Conservation (phyloP, 2,888 invertebrate species). For the Lepidocyrtinus sp. region DNA sequence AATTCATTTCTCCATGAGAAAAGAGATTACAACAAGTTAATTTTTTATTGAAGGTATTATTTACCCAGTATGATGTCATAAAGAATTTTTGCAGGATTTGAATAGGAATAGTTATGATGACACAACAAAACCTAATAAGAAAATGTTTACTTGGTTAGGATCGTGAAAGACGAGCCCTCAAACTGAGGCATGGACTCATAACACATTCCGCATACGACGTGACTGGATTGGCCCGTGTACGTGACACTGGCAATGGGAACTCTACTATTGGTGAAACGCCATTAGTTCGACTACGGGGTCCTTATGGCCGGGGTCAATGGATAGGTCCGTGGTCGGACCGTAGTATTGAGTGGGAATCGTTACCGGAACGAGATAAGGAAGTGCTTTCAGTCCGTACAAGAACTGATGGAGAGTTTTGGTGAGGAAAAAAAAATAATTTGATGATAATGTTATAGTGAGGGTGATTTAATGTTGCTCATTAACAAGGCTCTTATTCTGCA, state of each 20-base stretch:
- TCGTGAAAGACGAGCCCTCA: constrained; percentile 76
- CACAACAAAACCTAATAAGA: constrained; percentile 21
- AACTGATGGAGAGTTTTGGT: constrained; percentile 83
- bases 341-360: constrained; percentile 80
- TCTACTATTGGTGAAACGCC: constrained; percentile 76
- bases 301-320: constrained; percentile 81
- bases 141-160: constrained; percentile 72
- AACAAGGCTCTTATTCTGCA: constrained; percentile 8
- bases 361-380: constrained; percentile 78
- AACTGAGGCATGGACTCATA: constrained; percentile 78
- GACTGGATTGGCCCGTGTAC: constrained; percentile 79
- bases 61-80: constrained; percentile 13
- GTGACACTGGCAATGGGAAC: constrained; percentile 72
- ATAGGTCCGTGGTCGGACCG: constrained; percentile 82
- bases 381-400: constrained; percentile 77
- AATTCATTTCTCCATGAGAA: background rate
- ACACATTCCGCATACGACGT: constrained; percentile 80
- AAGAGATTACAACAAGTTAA: background rate
- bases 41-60: constrained; percentile 27
- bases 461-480: background rate
- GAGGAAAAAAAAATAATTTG: constrained; percentile 69
- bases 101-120: background rate
- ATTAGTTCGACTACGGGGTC: constrained; percentile 79
- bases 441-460: background rate
- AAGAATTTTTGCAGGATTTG: background rate